These are phyloP conservation scores for Spatulosminthurus flaviceps DNA, from an alignment of 2,888 invertebrate species.

Conservation along the genomic window DNA sequence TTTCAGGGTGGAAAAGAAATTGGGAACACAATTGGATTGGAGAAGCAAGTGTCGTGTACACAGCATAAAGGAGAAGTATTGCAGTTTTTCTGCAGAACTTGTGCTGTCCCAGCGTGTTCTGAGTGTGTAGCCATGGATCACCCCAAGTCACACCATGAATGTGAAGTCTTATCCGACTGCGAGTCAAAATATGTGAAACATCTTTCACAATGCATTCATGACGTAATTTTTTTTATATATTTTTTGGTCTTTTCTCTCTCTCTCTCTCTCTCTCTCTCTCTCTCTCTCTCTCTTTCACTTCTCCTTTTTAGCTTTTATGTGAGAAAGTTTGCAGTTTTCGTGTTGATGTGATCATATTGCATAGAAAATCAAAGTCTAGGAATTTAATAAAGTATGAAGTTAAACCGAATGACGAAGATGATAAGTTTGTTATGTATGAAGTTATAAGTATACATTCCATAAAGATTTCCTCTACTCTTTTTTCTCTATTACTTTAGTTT, in stretches of 20 bases:
- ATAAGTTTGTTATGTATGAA: slow-evolving; percentile 2
- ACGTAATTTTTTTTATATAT: slow-evolving; percentile 50
- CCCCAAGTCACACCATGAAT: slow-evolving; percentile 82
- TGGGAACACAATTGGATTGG: slow-evolving; percentile 35
- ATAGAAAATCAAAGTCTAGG: slow-evolving; percentile 18
- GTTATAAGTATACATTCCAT: neutral
- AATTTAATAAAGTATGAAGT: slow-evolving; percentile 18
- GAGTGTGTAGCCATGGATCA: slow-evolving; percentile 93
- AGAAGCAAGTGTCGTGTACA: slow-evolving; percentile 78
- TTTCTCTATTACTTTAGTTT: slow-evolving; percentile 50
- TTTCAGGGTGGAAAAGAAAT: slow-evolving; percentile 53
- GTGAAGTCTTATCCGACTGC: slow-evolving; percentile 84
- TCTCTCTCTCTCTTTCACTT: neutral
- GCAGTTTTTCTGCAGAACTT: slow-evolving; percentile 93
- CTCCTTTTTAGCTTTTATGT: too few species aligned
- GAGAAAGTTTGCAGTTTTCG: neutral
- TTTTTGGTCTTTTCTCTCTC: neutral
- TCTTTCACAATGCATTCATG: slow-evolving; percentile 62
- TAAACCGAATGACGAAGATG: neutral
- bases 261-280: neutral
- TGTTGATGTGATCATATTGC: slow-evolving; percentile 21
- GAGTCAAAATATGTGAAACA: slow-evolving; percentile 78
- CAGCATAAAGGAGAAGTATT: slow-evolving; percentile 90
- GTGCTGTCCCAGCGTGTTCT: slow-evolving; percentile 91
- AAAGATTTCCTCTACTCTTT: slow-evolving; percentile 4